Evolutionary conservation across 2,888 invertebrate genomes (phyloP), one percentile per base, ranked within the genome.

Genomic region (Acanthoscelides obtectus): DNA sequence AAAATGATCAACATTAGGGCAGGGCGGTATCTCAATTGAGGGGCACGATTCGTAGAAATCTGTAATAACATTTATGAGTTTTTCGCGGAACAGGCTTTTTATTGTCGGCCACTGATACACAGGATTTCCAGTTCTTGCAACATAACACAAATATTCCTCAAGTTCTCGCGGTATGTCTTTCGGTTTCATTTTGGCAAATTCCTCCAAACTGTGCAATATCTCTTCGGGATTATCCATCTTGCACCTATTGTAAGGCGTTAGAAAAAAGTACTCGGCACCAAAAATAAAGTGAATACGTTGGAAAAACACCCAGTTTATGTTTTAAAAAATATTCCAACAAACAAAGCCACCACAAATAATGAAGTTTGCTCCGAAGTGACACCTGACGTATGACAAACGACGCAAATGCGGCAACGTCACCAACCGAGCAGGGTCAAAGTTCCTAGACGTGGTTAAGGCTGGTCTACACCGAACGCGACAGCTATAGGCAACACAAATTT

Each of bases 41-140:
- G 93, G 92, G 68, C 93, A 91, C 63, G 92, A 91, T 85, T 95
- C 94, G 81, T 94, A 92, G 82, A 97, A 96, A 79, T 96, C 94
- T 45, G 93, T 93, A 80, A 97, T 94, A 66, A 97, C 96, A 79
- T 90, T 90, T 65, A 95, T 88, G 66, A 97, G 87, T 85, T 97
- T 97, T 83, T 94, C 93, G 77, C 94, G 91, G 84, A 97, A 94
- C 79, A 98, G 90, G 83, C 92, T 92, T 86, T 96, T 96, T 69
- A 97, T 90, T 76, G 93, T 88, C 67, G 93, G 87, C 97, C 97
- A 98, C 82, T 96, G 95, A 84, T 95, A 97, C 76, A 97, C 91
- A 64, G 96, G 95, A 87, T 97, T 96, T 76, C 98, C 97, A 81
- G 96, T 97, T 86, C 94, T 94, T 4, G 97, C 97, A 78, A 98